A percentile compares a stretch with the other conserved stretches of the same genome.
These are phyloP conservation scores for Habroteleia sp. DNA, from an alignment of 2,888 invertebrate species.

Conservation along the genomic window DNA sequence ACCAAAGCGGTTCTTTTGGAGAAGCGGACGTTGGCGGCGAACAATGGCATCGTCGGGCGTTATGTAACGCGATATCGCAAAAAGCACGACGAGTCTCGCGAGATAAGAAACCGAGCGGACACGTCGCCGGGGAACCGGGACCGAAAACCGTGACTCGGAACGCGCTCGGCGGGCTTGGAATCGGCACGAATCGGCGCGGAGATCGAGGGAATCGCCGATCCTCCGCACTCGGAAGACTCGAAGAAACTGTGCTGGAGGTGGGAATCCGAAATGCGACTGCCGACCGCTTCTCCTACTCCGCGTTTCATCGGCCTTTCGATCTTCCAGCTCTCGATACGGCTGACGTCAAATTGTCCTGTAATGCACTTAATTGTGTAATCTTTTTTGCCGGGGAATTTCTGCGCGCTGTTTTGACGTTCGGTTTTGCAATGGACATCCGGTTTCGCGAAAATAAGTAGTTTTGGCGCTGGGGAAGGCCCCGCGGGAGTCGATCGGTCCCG, in stretches of 20 bases:
- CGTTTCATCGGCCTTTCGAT: slow-evolving; percentile 64
- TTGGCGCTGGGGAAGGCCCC: no score
- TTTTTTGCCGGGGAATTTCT: slow-evolving; percentile 21
- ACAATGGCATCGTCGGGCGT: slow-evolving; percentile 17
- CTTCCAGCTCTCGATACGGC: slow-evolving; percentile 64
- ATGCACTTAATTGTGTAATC: slow-evolving; percentile 56
- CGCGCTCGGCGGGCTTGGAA: no score
- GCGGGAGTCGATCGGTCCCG: no score
- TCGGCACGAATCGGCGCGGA: slow-evolving; percentile 23
- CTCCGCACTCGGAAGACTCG: slow-evolving; percentile 58
- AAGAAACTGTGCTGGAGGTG: slow-evolving; percentile 62
- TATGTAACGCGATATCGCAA: slow-evolving; percentile 32
- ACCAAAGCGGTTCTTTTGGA: no score
- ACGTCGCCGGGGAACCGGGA: slow-evolving; percentile 65
- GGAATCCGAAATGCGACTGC: slow-evolving; percentile 63
- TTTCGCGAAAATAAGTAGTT: no score
- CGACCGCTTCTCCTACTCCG: slow-evolving; percentile 64
- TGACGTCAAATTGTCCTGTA: slow-evolving; percentile 63
- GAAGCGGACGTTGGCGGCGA: no score
- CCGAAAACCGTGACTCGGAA: no score
- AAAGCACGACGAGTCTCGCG: slow-evolving; percentile 12
- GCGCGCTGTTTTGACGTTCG: no score
- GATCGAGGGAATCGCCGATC: slow-evolving; percentile 37
- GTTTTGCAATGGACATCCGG: no score
- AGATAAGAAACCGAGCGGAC: slow-evolving; percentile 46